A percentile compares a stretch with the other conserved stretches of the same genome.
phyloP scores from a whole-genome alignment of 2,888 invertebrate genomes.

The Scaptomyza reducta region DNA sequence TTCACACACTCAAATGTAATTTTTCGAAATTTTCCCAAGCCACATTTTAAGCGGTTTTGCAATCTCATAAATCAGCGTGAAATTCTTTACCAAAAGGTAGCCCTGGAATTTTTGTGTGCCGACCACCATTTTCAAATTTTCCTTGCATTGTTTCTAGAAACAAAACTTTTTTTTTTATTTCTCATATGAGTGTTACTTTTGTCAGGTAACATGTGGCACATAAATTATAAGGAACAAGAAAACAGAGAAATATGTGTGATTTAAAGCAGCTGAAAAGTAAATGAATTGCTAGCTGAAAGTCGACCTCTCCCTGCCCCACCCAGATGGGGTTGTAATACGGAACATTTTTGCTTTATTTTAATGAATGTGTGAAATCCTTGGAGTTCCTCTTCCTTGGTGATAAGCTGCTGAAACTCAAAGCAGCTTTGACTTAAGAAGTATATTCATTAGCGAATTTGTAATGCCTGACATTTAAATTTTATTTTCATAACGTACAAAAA shows the following conservation, averaged over 20 bases:
- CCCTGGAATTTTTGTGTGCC: constrained; percentile 54
- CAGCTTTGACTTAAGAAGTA: constrained; percentile 17
- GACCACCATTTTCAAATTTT: constrained; percentile 48
- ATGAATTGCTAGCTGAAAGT: constrained; percentile 35
- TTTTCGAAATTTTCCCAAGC: constrained; percentile 9
- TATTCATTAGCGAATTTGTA: neutral
- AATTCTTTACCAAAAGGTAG: constrained; percentile 64
- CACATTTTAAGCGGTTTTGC: constrained; percentile 31
- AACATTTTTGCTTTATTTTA: constrained; percentile 50
- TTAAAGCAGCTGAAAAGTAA: constrained; percentile 43
- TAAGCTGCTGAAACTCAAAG: constrained; percentile 42
- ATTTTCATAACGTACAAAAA: neutral
- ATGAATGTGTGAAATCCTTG: constrained; percentile 57
- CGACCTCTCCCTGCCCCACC: neutral
- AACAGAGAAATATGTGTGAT: constrained; percentile 42
- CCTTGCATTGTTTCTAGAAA: constrained; percentile 57
- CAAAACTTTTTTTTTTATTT: constrained; percentile 36
- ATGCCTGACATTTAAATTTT: neutral
- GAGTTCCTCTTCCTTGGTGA: constrained; percentile 49
- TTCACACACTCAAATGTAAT: constrained; percentile 8
- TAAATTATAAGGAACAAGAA: constrained; percentile 65
- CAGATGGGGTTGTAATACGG: constrained; percentile 24
- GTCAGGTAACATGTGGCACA: constrained; percentile 73
- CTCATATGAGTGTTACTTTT: constrained; percentile 54
- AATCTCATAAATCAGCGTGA: constrained; percentile 73